phyloP scores from a whole-genome alignment of 2,797 vertebrate genomes.

The Poecilia gillii region DNA sequence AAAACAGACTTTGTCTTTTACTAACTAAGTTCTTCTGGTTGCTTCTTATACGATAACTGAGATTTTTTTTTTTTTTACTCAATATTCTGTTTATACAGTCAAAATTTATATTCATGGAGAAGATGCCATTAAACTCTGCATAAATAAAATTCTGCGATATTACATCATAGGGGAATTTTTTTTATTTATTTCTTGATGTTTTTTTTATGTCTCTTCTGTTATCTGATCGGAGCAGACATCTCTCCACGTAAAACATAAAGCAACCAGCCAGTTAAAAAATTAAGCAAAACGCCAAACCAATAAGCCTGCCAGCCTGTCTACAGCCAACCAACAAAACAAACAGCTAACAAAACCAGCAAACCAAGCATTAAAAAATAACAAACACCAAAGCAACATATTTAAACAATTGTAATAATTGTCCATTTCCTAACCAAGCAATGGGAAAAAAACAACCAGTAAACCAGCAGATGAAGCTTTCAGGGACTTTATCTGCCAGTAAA shows the following conservation, averaged over 20 bases:
- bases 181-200: not conserved
- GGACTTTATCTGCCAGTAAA: not conserved
- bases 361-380: not conserved
- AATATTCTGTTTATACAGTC: not conserved
- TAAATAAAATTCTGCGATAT: not conserved
- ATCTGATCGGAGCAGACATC: not conserved
- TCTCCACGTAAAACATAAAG: not conserved
- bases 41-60: not conserved
- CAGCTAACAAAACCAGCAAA: not conserved
- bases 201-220: not conserved
- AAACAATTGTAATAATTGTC: no score
- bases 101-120: not conserved
- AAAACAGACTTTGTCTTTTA: not conserved
- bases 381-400: not conserved
- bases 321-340: not conserved
- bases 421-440: not conserved
- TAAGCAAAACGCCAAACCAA: not conserved
- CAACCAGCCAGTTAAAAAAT: not conserved
- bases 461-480: not conserved
- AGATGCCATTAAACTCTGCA: not conserved
- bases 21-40: not conserved
- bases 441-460: not conserved
- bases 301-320: not conserved
- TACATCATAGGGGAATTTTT: not conserved
- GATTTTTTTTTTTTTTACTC: not conserved